Evolutionary conservation across 2,113 vertebrate genomes (phyloP).

Genomic region (Saccopteryx bilineata): DNA sequence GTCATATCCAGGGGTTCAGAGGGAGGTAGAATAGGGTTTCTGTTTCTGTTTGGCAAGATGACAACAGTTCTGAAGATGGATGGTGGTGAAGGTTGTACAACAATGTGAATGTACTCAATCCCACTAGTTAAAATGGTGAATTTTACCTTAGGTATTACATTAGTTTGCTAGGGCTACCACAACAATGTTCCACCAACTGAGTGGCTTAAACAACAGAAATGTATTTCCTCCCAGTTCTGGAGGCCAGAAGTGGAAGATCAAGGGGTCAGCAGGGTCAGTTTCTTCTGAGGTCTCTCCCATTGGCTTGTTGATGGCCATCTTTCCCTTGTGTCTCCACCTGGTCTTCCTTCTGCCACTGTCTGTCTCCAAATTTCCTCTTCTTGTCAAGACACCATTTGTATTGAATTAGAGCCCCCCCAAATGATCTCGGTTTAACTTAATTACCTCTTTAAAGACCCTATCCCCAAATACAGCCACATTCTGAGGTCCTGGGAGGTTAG

Average conservation of each 20-base stretch:
- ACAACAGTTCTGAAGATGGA: not conserved
- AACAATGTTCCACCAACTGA: not conserved
- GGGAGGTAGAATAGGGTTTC: not conserved
- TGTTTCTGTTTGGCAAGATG: not conserved
- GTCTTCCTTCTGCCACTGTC: not conserved
- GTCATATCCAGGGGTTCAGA: not conserved
- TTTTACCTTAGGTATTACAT: not conserved
- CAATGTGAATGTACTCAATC: not conserved
- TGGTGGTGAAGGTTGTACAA: not conserved
- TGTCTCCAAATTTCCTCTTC: not conserved
- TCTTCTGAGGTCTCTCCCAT: not conserved
- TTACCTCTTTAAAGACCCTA: not conserved
- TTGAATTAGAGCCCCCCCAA: not conserved
- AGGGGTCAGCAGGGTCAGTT: not conserved
- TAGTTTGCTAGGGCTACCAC: not conserved
- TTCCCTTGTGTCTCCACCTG: not conserved
- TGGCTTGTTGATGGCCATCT: not conserved
- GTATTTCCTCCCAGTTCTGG: not conserved
- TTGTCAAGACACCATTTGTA: not conserved
- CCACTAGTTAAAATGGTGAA: not conserved
- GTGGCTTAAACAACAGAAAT: not conserved
- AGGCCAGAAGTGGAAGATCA: not conserved
- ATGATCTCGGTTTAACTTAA: not conserved
- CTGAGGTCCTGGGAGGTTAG: not conserved
- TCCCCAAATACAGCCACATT: not conserved